Conservation (phyloP, 2,113 vertebrate species). For the Glaucidium brasilianum region DNA sequence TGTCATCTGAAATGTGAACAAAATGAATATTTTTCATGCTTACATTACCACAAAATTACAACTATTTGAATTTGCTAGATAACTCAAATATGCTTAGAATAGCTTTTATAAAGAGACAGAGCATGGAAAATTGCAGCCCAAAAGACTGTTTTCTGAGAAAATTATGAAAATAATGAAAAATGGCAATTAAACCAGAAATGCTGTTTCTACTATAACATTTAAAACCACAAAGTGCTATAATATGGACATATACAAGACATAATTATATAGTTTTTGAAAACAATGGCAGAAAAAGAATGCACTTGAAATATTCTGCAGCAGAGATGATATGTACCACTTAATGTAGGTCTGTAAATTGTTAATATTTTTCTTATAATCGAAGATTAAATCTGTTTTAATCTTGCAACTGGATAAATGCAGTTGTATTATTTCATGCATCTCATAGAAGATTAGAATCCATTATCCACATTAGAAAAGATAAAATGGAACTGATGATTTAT, state of each 20-base stretch:
- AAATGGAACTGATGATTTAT: not conserved
- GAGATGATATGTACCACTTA: not conserved
- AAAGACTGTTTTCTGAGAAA: not conserved
- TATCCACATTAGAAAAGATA: not conserved
- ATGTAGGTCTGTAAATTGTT: not conserved
- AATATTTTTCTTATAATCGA: not conserved
- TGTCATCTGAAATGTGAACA: slow-evolving; percentile 1
- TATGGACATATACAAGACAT: not conserved
- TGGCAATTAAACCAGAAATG: not conserved
- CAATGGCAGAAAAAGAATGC: not conserved
- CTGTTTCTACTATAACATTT: not conserved
- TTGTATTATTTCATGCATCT: not conserved
- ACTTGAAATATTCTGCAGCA: not conserved
- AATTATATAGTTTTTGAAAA: not conserved
- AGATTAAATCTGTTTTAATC: not conserved
- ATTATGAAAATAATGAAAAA: slow-evolving; percentile 12
- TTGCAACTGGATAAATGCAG: not conserved
- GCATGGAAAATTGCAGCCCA: not conserved
- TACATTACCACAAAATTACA: slow-evolving; percentile 8
- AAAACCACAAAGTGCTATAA: not conserved
- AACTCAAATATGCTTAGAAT: slow-evolving; percentile 1
- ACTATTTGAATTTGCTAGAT: slow-evolving; percentile 20
- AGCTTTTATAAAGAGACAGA: slow-evolving; percentile 4
- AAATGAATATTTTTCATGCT: slow-evolving; percentile 38
- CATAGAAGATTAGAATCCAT: not conserved